Evolutionary conservation across 2,888 invertebrate genomes (phyloP).

Genomic region (Thymelicus lineola): DNA sequence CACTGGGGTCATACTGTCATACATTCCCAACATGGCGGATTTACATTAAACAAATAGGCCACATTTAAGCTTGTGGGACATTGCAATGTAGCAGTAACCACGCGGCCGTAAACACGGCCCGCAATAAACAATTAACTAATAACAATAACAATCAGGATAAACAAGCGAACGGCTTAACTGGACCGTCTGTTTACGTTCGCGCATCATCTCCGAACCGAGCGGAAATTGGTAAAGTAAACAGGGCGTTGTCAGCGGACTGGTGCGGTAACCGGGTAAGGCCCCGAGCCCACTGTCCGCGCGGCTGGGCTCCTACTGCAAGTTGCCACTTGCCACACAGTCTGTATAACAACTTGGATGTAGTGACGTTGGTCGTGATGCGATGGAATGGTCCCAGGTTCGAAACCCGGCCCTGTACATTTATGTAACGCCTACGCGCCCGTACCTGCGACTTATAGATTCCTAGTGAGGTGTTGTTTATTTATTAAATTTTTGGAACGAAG

Average conservation of each 20-base stretch:
- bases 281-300: too few relatives aligned
- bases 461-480: too few relatives aligned
- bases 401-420: too few relatives aligned
- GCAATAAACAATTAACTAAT: slow-evolving; percentile 21
- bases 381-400: too few relatives aligned
- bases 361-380: too few relatives aligned
- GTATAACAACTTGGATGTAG: too few relatives aligned
- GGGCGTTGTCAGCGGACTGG: slow-evolving; percentile 24
- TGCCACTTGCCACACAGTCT: too few relatives aligned
- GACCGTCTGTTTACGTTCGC: slow-evolving; percentile 22
- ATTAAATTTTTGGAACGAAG: too few relatives aligned
- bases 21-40: neutral
- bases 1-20: too few relatives aligned
- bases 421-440: too few relatives aligned
- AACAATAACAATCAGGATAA: slow-evolving; percentile 30
- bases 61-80: neutral
- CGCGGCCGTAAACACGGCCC: slow-evolving; percentile 6
- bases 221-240: slow-evolving; percentile 32
- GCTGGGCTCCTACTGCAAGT: too few relatives aligned
- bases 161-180: slow-evolving; percentile 18
- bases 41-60: neutral
- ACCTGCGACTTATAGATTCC: too few relatives aligned
- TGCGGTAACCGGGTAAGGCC: neutral
- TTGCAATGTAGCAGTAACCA: slow-evolving; percentile 9
- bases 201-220: slow-evolving; percentile 28